Evolutionary conservation across 2,888 invertebrate genomes (phyloP).

Genomic region (Chloroclysta siterata): DNA sequence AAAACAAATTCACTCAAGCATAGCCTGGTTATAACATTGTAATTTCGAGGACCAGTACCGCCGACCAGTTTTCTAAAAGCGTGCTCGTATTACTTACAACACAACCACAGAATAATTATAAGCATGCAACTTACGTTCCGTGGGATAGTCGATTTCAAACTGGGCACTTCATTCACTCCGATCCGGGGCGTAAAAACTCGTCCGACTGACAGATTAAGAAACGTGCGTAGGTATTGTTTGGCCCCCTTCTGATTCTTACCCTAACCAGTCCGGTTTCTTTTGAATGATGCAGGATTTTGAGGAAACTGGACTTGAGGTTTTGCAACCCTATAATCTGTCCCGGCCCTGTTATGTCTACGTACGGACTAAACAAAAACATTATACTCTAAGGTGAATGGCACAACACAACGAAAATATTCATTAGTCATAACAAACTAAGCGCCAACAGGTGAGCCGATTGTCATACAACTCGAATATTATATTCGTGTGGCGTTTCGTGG

Average conservation of each 20-base stretch:
- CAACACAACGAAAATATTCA: constrained; percentile 18
- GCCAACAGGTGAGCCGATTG: constrained; percentile 34
- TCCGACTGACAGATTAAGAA: neutral
- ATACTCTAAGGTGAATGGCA: constrained; percentile 27
- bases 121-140: constrained; percentile 12
- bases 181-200: constrained; percentile 20
- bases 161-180: constrained; percentile 20
- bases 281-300: neutral
- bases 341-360: neutral
- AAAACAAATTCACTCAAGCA: neutral
- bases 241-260: constrained; percentile 9
- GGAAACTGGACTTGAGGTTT: neutral
- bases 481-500: constrained; percentile 4
- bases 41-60: constrained; percentile 3
- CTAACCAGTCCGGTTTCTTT: constrained; percentile 10
- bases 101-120: neutral
- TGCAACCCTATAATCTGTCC: neutral
- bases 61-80: constrained; percentile 15
- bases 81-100: constrained; percentile 2
- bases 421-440: constrained; percentile 28
- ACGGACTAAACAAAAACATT: constrained; percentile 12
- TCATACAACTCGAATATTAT: constrained; percentile 14
- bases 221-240: neutral
- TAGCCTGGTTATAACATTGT: neutral
- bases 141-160: constrained; percentile 14